These are phyloP conservation scores for Cyanoramphus novaezelandiae DNA, from an alignment of 2,113 vertebrate genomes.

Conservation along the genomic window DNA sequence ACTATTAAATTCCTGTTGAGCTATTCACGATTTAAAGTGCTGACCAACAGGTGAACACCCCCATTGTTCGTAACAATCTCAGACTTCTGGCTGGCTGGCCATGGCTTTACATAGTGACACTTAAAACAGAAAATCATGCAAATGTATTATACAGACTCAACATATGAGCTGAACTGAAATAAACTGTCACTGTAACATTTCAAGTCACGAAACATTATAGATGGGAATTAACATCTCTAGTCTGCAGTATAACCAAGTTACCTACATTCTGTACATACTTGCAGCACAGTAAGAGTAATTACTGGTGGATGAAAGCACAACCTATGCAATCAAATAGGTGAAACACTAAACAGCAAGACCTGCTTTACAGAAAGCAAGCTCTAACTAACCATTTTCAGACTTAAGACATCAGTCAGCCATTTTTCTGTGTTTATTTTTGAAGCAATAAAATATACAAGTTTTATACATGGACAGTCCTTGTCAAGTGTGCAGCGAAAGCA, in stretches of 20 bases:
- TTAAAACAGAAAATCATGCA: background rate
- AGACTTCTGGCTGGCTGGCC: background rate
- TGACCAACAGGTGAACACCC: background rate
- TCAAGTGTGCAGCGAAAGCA: background rate
- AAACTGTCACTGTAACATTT: background rate
- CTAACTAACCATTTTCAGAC: background rate
- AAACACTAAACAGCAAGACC: background rate
- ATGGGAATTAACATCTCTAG: background rate
- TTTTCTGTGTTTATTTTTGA: background rate
- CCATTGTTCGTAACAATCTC: background rate
- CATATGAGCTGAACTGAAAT: background rate
- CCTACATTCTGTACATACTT: background rate
- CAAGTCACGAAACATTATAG: background rate
- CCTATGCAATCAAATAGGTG: background rate
- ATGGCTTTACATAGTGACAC: background rate
- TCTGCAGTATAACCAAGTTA: background rate
- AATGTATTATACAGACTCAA: background rate
- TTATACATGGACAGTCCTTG: background rate
- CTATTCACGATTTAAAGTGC: background rate
- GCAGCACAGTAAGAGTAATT: no score
- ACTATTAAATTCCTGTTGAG: background rate
- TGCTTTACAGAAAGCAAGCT: background rate
- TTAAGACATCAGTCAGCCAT: background rate
- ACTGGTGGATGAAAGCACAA: background rate
- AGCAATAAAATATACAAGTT: background rate